Percentiles rank a stretch among this genome's conserved stretches.
Evolutionary conservation across 2,888 invertebrate genomes (phyloP).

Genomic region (Cheilosia impressa): DNA sequence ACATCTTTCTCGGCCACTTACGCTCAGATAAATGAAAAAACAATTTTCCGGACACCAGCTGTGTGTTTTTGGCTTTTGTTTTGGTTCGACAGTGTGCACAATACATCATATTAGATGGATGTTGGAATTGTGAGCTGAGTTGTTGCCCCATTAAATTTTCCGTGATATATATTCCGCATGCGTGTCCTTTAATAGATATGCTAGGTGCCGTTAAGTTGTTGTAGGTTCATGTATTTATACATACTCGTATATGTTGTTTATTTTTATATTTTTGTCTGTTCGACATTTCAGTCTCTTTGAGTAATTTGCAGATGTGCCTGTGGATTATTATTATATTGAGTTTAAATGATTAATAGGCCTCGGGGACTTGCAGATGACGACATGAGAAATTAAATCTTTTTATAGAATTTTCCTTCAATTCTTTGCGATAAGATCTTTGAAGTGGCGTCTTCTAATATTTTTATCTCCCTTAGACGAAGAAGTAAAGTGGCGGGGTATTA

Average conservation of each 20-base stretch:
- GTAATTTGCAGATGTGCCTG: slow-evolving; percentile 11
- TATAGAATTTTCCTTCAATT: not conserved
- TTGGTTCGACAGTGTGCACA: slow-evolving; percentile 3
- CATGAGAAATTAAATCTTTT: slow-evolving; percentile 28
- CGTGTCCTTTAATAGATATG: slow-evolving; percentile 45
- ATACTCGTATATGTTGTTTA: not conserved
- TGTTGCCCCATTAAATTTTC: slow-evolving; percentile 44
- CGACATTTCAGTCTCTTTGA: slow-evolving; percentile 46
- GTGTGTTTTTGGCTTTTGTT: slow-evolving; percentile 26
- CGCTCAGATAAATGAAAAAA: slow-evolving; percentile 49
- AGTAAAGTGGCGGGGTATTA: too few relatives aligned
- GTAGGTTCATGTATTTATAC: not conserved
- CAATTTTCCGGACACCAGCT: slow-evolving; percentile 35
- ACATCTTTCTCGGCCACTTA: slow-evolving; percentile 31
- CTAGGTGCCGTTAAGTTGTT: slow-evolving; percentile 2
- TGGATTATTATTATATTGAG: slow-evolving; percentile 24
- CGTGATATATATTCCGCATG: slow-evolving; percentile 53
- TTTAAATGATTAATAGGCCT: slow-evolving; percentile 53
- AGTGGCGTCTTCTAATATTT: too few relatives aligned
- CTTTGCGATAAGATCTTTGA: too few relatives aligned
- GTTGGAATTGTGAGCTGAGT: slow-evolving; percentile 49
- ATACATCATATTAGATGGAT: slow-evolving; percentile 54
- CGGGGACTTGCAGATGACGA: slow-evolving; percentile 1
- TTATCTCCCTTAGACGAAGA: too few relatives aligned
- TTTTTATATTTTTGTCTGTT: slow-evolving; percentile 13